Conservation (phyloP, 2,113 vertebrate species). For the Lipotes vexillifer region DNA sequence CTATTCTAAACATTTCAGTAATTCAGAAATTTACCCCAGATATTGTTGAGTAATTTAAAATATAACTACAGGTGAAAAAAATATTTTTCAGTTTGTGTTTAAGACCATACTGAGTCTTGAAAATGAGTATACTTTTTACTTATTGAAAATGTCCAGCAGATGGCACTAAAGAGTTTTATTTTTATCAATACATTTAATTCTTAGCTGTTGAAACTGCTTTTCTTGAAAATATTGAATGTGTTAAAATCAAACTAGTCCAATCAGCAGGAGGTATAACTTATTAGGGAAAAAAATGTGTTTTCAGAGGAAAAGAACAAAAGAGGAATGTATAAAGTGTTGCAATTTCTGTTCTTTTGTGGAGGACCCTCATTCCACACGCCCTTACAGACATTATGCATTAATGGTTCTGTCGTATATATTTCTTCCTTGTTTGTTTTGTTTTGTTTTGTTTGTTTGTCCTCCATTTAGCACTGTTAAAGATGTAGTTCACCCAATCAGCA, state of each 20-base stretch:
- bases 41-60: not conserved
- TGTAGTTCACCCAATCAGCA: slow-evolving; percentile 46
- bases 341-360: slow-evolving; percentile 10
- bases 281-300: slow-evolving; percentile 31
- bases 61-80: not conserved
- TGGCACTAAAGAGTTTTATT: slow-evolving; percentile 75
- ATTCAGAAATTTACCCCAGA: not conserved
- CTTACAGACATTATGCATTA: not conserved
- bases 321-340: slow-evolving; percentile 6
- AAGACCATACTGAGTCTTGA: not conserved
- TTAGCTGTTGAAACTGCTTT: slow-evolving; percentile 20
- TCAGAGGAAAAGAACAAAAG: slow-evolving; percentile 45
- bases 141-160: slow-evolving; percentile 75
- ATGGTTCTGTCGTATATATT: not conserved
- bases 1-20: not conserved
- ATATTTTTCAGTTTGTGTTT: not conserved
- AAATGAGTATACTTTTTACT: not conserved
- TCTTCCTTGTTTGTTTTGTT: not conserved
- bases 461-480: not conserved
- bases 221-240: slow-evolving; percentile 47
- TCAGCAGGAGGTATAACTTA: slow-evolving; percentile 31
- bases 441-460: not conserved
- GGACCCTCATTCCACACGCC: not conserved
- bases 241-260: slow-evolving; percentile 50
- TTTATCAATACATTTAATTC: not conserved